Conservation (phyloP, 2,888 invertebrate species). For the Heliconius cydno region DNA sequence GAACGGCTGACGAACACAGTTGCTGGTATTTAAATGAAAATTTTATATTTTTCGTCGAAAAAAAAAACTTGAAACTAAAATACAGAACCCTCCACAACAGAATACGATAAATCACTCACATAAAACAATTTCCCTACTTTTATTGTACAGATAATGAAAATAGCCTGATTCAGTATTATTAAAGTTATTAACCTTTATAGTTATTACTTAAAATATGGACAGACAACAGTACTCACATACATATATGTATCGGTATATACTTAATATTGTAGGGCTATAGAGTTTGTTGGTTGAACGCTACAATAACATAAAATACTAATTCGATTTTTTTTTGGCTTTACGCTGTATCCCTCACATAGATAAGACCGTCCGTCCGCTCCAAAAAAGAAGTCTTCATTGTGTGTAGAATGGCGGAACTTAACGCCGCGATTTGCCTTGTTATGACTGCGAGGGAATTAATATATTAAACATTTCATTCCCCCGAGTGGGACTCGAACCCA, state of each 20-base stretch:
- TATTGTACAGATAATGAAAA: constrained; percentile 9
- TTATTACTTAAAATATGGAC: constrained; percentile 25
- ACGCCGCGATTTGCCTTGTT: no score
- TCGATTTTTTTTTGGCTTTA: no score
- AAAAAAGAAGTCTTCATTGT: no score
- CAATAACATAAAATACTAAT: no score
- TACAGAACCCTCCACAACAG: neutral
- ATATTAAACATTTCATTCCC: no score
- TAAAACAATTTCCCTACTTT: constrained; percentile 18
- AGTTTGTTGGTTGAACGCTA: neutral
- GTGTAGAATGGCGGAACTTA: no score
- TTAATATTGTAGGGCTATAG: neutral
- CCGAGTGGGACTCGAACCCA: no score
- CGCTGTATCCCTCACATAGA: no score
- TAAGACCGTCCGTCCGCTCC: no score
- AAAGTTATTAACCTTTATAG: constrained; percentile 19
- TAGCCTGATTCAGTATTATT: neutral
- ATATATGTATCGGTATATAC: neutral
- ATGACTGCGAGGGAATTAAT: no score
- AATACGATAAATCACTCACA: neutral
- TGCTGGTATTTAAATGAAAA: no score
- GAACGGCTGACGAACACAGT: no score
- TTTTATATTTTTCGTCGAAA: neutral
- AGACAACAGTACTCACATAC: neutral
- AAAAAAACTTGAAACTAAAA: neutral